phyloP scores from a whole-genome alignment of 2,797 vertebrate species.

The Melopsittacus undulatus region DNA sequence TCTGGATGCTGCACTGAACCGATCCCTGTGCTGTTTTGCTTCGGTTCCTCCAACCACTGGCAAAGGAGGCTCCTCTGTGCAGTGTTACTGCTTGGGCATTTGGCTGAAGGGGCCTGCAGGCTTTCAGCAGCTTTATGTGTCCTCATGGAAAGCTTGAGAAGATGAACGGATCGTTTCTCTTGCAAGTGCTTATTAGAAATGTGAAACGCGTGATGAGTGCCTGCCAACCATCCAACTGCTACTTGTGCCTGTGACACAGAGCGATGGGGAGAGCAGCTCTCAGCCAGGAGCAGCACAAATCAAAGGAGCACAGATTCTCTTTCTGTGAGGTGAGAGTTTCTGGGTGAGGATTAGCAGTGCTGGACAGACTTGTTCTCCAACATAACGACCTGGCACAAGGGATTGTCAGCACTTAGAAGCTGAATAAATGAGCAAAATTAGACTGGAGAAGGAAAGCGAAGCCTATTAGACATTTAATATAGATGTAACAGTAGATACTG shows the following conservation, averaged over 20 bases:
- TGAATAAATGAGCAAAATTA: background rate
- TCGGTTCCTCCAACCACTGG: fast-evolving
- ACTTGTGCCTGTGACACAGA: background rate
- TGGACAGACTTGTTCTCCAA: background rate
- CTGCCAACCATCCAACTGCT: background rate
- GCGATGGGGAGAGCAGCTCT: background rate
- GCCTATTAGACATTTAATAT: background rate
- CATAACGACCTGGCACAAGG: fast-evolving
- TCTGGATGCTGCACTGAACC: fast-evolving
- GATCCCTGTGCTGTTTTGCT: background rate
- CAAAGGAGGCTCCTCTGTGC: fast-evolving
- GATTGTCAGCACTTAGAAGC: background rate
- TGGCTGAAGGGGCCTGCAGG: background rate
- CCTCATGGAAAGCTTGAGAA: background rate
- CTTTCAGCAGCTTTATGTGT: background rate
- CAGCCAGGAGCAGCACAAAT: background rate
- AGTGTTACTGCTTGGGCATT: fast-evolving
- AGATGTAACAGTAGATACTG: background rate
- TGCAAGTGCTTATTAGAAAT: background rate
- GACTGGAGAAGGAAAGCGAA: background rate
- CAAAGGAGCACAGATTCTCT: background rate
- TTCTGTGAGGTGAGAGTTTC: background rate
- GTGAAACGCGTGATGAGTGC: background rate
- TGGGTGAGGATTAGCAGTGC: background rate
- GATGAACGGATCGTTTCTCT: background rate